A percentile compares a stretch with the other conserved stretches of the same genome.
phyloP scores from a whole-genome alignment of 2,888 invertebrate genomes.

The Nymphalis c-album region DNA sequence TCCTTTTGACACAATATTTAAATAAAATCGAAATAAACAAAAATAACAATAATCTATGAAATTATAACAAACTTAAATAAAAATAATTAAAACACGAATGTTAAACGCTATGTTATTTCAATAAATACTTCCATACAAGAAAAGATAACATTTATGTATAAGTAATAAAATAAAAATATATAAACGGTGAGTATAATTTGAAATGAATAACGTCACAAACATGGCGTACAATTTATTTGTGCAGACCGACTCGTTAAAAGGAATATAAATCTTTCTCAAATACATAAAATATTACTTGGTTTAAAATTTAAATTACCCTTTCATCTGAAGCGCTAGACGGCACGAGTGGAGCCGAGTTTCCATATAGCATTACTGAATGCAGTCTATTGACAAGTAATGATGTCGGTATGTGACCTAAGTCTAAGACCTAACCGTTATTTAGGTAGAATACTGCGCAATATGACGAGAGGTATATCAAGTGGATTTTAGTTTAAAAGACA shows the following conservation, averaged over 20 bases:
- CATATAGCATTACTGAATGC: not conserved
- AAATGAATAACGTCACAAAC: too few species aligned
- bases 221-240: too few species aligned
- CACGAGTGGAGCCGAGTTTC: slow-evolving; percentile 4
- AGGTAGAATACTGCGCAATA: not conserved
- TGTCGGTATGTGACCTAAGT: too few species aligned
- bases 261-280: too few species aligned
- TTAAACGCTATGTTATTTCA: not conserved
- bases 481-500: too few species aligned
- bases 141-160: not conserved
- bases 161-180: not conserved
- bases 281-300: too few species aligned
- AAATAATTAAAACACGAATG: not conserved
- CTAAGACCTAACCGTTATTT: too few species aligned
- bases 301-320: too few species aligned
- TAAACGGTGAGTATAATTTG: not conserved
- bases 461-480: not conserved
- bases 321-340: slow-evolving; percentile 16
- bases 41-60: slow-evolving; percentile 12
- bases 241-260: too few species aligned
- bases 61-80: not conserved
- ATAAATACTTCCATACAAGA: not conserved
- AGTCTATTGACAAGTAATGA: not conserved
- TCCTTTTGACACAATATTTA: slow-evolving; percentile 4
- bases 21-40: slow-evolving; percentile 8